These are phyloP conservation scores for Drosophila leonis DNA, from an alignment of 2,888 invertebrate genomes.

Conservation along the genomic window DNA sequence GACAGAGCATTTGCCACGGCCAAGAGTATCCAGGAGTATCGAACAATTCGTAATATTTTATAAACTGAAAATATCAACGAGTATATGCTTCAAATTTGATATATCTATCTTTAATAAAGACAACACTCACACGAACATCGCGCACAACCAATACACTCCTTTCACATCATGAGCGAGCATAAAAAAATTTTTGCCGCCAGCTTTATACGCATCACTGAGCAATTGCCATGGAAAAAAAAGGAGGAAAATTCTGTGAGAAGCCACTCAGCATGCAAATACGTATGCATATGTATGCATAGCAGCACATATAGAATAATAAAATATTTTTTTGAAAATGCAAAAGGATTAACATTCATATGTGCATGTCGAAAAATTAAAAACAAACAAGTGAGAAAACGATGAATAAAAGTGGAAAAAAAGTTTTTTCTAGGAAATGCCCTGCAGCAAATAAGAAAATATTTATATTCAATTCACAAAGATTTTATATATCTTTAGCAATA, in stretches of 20 bases:
- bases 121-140: neutral
- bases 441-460: neutral
- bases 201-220: conserved; percentile 25
- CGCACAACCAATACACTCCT: neutral
- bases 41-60: no score
- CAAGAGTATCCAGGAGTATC: no score
- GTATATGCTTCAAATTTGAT: neutral
- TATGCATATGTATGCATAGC: conserved; percentile 11
- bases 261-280: conserved; percentile 19
- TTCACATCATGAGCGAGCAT: neutral
- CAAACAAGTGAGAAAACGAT: neutral
- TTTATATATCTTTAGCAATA: neutral
- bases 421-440: neutral
- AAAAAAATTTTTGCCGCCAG: conserved; percentile 21
- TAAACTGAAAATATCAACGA: no score
- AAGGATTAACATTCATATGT: conserved; percentile 13
- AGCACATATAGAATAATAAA: conserved; percentile 11
- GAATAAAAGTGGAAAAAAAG: neutral
- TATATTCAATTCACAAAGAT: neutral
- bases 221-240: conserved; percentile 18
- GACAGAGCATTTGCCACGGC: no score
- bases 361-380: conserved; percentile 20
- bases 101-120: neutral
- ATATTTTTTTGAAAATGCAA: conserved; percentile 13
- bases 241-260: neutral